phyloP scores from a whole-genome alignment of 2,113 vertebrate genomes.

The Hepsetus odoe region DNA sequence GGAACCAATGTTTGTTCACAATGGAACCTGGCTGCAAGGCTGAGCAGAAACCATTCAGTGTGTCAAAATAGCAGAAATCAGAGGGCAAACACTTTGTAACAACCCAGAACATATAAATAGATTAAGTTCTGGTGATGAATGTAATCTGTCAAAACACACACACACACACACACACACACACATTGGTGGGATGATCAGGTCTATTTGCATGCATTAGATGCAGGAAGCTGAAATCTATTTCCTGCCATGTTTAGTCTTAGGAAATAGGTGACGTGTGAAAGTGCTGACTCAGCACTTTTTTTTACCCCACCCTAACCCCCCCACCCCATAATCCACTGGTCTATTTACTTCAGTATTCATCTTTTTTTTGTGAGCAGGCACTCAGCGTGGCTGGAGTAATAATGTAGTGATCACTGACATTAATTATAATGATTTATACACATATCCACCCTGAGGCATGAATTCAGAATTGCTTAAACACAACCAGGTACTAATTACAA shows the following conservation, averaged over 20 bases:
- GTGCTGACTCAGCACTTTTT: slow-evolving; percentile 22
- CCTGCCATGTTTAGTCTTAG: slow-evolving; percentile 21
- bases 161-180: slow-evolving; percentile 42
- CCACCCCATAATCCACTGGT: neutral
- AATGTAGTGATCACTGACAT: neutral
- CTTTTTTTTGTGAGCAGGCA: neutral
- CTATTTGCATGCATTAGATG: slow-evolving; percentile 36
- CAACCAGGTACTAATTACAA: neutral
- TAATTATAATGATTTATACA: neutral
- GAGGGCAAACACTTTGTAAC: neutral
- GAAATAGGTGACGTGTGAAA: slow-evolving; percentile 24
- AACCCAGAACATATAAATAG: neutral
- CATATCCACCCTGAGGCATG: neutral
- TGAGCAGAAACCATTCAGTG: too few relatives aligned
- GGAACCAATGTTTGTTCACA: too few relatives aligned
- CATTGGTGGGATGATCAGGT: slow-evolving; percentile 3
- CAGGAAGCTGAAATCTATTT: slow-evolving; percentile 37
- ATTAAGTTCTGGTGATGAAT: neutral
- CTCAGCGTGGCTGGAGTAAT: neutral
- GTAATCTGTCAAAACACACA: neutral
- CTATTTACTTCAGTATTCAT: neutral
- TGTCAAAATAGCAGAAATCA: too few relatives aligned
- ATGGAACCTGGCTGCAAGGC: too few relatives aligned
- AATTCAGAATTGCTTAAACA: neutral
- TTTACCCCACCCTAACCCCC: neutral